Percentiles rank a stretch among this genome's conserved stretches.
Conservation (phyloP, 2,797 vertebrate genomes). For the Rhincodon typus region DNA sequence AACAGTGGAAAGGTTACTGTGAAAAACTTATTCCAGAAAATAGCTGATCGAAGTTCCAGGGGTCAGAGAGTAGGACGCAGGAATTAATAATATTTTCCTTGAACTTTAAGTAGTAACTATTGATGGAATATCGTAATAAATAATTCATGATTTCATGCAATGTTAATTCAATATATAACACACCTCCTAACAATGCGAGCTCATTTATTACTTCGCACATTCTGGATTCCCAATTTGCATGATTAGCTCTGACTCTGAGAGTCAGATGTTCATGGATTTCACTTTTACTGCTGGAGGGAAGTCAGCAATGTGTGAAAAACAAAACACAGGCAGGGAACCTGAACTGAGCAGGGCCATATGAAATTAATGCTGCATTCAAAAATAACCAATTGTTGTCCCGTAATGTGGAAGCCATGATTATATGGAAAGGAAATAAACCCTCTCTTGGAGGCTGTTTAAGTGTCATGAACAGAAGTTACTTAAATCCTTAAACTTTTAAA, state of each 20-base stretch:
- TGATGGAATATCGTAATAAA: neutral
- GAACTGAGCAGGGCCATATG: neutral
- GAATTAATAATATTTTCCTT: too few species aligned
- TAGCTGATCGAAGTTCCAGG: too few species aligned
- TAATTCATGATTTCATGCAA: neutral
- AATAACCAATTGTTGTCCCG: neutral
- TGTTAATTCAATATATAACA: neutral
- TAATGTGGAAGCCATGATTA: too few species aligned
- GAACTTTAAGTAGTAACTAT: too few species aligned
- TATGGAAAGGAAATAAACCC: too few species aligned
- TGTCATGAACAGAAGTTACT: neutral
- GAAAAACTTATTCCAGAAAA: neutral
- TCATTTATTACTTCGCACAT: neutral
- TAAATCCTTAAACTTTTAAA: neutral
- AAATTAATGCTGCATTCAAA: neutral
- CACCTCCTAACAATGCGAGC: neutral
- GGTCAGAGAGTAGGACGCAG: too few species aligned
- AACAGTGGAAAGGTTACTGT: neutral
- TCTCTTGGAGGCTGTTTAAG: neutral
- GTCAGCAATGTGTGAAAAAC: neutral
- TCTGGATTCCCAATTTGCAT: neutral
- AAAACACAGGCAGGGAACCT: neutral
- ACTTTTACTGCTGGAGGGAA: too few species aligned
- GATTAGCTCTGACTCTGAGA: neutral
- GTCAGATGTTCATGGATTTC: too few species aligned